phyloP scores from a whole-genome alignment of 2,797 vertebrate species.

The Phrynocephalus guinanensis region DNA sequence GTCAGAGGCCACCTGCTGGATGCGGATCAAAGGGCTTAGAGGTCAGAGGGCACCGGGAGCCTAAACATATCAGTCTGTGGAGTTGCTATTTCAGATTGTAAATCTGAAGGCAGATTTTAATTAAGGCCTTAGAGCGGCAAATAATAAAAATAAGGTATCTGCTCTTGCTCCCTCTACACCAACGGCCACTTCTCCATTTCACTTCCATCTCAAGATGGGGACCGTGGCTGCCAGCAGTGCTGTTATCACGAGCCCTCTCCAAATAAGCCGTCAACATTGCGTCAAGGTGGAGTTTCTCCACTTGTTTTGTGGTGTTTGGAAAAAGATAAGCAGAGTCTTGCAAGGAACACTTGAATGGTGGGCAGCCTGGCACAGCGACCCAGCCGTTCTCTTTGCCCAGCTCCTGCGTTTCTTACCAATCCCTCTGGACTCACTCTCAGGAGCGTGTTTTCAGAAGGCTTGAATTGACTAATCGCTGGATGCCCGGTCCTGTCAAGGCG shows the following conservation, averaged over 20 bases:
- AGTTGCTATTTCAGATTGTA: constrained; percentile 85
- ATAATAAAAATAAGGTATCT: constrained; percentile 84
- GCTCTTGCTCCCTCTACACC: constrained; percentile 17
- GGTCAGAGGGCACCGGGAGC: constrained; percentile 81
- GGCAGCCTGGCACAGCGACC: not conserved
- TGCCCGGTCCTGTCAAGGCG: not conserved
- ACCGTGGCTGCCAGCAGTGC: constrained; percentile 62
- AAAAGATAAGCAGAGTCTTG: not conserved
- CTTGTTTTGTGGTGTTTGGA: not conserved
- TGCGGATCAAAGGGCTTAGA: constrained; percentile 79
- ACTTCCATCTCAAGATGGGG: constrained; percentile 72
- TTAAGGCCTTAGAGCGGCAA: constrained; percentile 83
- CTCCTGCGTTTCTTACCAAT: not conserved
- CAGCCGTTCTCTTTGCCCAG: not conserved
- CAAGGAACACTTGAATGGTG: not conserved
- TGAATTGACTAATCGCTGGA: not conserved
- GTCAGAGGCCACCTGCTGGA: constrained; percentile 81
- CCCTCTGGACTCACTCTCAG: not conserved
- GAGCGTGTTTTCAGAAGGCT: not conserved
- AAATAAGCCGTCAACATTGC: constrained; percentile 22
- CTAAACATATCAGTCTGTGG: constrained; percentile 80
- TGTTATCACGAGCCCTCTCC: constrained; percentile 50
- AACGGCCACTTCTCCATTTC: constrained; percentile 71
- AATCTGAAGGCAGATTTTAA: constrained; percentile 82
- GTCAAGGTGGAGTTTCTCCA: not conserved